Evolutionary conservation across 1,140 invertebrate species (phyloP), one percentile per base, ranked within the genome.

Genomic region (Diorhabda carinulata): DNA sequence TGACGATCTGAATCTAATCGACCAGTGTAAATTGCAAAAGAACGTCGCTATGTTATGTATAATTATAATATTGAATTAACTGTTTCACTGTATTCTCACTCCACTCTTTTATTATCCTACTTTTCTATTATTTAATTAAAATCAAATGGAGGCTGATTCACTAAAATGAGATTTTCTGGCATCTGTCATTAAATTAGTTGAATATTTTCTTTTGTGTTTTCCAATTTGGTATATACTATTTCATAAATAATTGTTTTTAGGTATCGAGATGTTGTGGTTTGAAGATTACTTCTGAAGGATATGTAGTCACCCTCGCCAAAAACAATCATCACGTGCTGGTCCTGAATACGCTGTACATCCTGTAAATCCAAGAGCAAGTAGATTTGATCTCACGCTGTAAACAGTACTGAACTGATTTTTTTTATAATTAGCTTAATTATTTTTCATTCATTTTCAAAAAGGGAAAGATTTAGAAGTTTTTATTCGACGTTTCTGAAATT

Each of bases 301-400:
- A 96, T 84, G 91, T 98, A 72, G 95, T 98, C 73, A 98, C 96
- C 64, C 84, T 98, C 81, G 96, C 96, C 78, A 98, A 98, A 86
- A 98, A 98, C 86, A 98, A 98, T 86, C 96, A 98, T 84, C 95
- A 98, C 83, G 95, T 98, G 75, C 88, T 98, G 80, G 92, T 98
- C 77, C 87, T 98, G 77, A 96, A 98, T 85, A 97, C 95, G 57
- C 88, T 97, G 76, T 96, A 95, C 85, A 94, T 97, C 86, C 87
- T 92, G 81, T 93, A 89, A 73, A 64, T 52, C 69, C 70, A 71
- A 62, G 71, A 69, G 72, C 72, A 75, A 75, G 75, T 75, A 74
- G 72, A 69, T 76, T 75, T 79, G 78, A 79, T 79, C 78, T 79
- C 78, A 71, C 75, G 76, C 71, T 76, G 73, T 78, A 76, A 71